Percentiles rank a stretch among this genome's conserved stretches.
Evolutionary conservation across 92 coral and sea anemone genomes (phyloP).

Genomic region (Bergia sp.): DNA sequence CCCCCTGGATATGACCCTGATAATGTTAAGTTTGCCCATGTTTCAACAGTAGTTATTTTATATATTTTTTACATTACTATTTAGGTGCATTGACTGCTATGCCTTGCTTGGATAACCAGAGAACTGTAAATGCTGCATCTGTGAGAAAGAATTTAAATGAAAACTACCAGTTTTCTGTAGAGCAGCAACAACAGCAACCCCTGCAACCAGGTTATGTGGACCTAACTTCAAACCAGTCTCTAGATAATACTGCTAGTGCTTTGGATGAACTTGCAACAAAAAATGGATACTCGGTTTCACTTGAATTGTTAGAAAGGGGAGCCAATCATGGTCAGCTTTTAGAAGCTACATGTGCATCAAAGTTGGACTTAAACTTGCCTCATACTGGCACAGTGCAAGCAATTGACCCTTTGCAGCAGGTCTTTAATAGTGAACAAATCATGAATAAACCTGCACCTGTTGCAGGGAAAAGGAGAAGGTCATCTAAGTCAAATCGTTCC

Average conservation of each 20-base stretch:
- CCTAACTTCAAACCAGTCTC: conserved; percentile 2
- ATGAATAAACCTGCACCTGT: not conserved
- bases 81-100: conserved; percentile 18
- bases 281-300: conserved; percentile 68
- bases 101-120: conserved; percentile 10
- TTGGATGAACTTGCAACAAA: conserved; percentile 72
- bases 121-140: conserved; percentile 10
- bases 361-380: not conserved
- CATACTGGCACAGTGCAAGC: not conserved
- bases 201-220: conserved; percentile 21
- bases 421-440: not conserved
- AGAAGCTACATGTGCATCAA: conserved; percentile 8
- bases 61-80: not conserved
- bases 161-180: not conserved
- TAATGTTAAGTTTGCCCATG: too few species aligned
- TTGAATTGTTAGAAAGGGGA: conserved; percentile 53
- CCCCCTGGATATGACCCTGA: too few species aligned
- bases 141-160: conserved; percentile 12
- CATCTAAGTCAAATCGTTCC: conserved; percentile 22
- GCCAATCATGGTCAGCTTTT: conserved; percentile 43
- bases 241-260: conserved; percentile 61
- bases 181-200: conserved; percentile 38
- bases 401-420: not conserved
- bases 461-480: conserved; percentile 40
- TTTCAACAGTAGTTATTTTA: not conserved